Evolutionary conservation across 2,113 vertebrate species (phyloP).

Genomic region (Nothoprocta pentlandii): DNA sequence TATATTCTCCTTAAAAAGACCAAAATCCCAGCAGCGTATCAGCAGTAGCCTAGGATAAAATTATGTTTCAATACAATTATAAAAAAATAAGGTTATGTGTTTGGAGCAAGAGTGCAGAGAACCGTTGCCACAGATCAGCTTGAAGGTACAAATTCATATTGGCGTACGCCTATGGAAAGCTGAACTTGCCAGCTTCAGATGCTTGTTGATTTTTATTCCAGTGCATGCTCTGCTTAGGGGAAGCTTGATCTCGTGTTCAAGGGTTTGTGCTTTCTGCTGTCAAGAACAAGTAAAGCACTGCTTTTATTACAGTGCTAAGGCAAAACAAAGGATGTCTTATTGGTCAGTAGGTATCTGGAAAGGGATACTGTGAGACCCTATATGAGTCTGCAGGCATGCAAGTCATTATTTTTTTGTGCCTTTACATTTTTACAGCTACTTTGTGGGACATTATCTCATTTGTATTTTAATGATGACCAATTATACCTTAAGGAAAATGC

Average conservation of each 20-base stretch:
- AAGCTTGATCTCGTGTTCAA: neutral
- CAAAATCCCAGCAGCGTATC: neutral
- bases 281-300: neutral
- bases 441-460: neutral
- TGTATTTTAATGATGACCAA: neutral
- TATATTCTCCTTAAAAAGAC: neutral
- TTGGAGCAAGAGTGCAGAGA: neutral
- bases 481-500: neutral
- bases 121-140: neutral
- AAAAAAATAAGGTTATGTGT: neutral
- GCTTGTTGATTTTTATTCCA: constrained; percentile 21
- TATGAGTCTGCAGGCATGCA: neutral
- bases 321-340: constrained; percentile 1
- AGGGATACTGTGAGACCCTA: neutral
- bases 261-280: neutral
- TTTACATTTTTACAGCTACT: neutral
- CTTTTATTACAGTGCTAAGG: constrained; percentile 10
- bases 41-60: neutral
- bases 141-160: neutral
- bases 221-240: neutral
- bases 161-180: neutral
- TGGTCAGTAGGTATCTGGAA: neutral
- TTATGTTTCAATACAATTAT: neutral
- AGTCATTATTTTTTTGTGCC: neutral
- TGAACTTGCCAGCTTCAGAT: constrained; percentile 26